Evolutionary conservation across 2,888 invertebrate genomes (phyloP).

Genomic region (Stenichneumon culpator): DNA sequence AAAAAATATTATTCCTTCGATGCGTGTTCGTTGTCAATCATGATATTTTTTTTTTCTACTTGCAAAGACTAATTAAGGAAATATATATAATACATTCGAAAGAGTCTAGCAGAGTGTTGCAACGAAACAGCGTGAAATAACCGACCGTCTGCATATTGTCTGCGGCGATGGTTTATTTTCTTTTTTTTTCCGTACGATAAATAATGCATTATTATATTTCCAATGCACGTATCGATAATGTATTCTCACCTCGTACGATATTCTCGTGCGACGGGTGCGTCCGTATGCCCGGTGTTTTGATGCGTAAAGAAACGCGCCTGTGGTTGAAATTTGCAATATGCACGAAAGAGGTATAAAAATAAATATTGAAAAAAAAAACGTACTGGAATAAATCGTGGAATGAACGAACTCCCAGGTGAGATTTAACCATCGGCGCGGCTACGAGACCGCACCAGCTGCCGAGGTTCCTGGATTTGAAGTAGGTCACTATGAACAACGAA

Average conservation of each 20-base stretch:
- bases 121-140: constrained; percentile 64
- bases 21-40: too few species aligned
- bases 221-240: constrained; percentile 73
- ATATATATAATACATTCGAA: background rate
- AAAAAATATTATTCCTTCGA: too few species aligned
- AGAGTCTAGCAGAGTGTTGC: constrained; percentile 13
- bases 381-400: constrained; percentile 43
- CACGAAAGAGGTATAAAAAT: background rate
- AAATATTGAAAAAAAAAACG: constrained; percentile 13
- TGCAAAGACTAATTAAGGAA: background rate
- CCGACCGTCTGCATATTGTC: constrained; percentile 79
- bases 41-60: too few species aligned
- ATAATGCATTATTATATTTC: constrained; percentile 79
- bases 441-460: too few species aligned
- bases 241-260: constrained; percentile 76
- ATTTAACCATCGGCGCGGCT: background rate
- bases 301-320: constrained; percentile 14
- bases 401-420: constrained; percentile 44
- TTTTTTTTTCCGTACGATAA: constrained; percentile 70
- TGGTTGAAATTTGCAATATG: constrained; percentile 22
- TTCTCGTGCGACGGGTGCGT: constrained; percentile 68
- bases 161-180: constrained; percentile 71
- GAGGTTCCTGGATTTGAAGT: background rate
- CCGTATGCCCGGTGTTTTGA: constrained; percentile 29
- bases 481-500: constrained; percentile 10